Evolutionary conservation across 2,797 vertebrate genomes (phyloP).

Genomic region (Chelon labrosus): DNA sequence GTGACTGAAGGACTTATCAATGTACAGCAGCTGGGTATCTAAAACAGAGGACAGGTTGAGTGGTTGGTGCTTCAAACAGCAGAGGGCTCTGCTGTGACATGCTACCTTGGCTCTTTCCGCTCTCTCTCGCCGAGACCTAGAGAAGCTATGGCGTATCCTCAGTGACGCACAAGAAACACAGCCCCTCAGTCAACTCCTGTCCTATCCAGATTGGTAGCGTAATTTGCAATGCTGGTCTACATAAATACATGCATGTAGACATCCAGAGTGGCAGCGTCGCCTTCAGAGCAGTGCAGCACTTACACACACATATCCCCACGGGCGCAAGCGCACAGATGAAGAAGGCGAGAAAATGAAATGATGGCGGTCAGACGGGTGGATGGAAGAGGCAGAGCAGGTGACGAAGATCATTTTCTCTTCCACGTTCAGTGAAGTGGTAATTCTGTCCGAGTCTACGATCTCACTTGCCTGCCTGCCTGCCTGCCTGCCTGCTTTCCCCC

Average conservation of each 20-base stretch:
- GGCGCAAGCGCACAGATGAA: constrained; percentile 24
- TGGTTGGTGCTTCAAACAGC: constrained; percentile 58
- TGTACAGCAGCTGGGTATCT: not conserved
- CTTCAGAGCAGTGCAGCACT: constrained; percentile 17
- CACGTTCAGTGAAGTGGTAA: constrained; percentile 60
- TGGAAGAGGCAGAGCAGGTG: constrained; percentile 54
- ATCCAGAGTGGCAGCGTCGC: constrained; percentile 30
- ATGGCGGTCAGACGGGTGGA: constrained; percentile 52
- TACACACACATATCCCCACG: constrained; percentile 19
- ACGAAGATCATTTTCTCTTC: constrained; percentile 55
- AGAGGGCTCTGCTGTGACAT: constrained; percentile 77
- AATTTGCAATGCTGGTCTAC: constrained; percentile 47
- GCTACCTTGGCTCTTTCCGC: not conserved
- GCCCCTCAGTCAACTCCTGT: constrained; percentile 60
- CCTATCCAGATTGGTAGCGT: constrained; percentile 50
- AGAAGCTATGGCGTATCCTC: constrained; percentile 37
- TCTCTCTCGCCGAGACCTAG: constrained; percentile 14
- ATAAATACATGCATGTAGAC: constrained; percentile 55
- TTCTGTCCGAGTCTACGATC: constrained; percentile 60
- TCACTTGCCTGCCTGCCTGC: constrained; percentile 54
- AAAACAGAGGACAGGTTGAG: constrained; percentile 14
- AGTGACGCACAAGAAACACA: constrained; percentile 55
- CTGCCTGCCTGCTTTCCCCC: constrained; percentile 15
- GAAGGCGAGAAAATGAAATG: constrained; percentile 37
- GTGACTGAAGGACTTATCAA: not conserved